A percentile compares a stretch with the other conserved stretches of the same genome.
Conservation (phyloP, 2,113 vertebrate species). For the Stigmatopora nigra region DNA sequence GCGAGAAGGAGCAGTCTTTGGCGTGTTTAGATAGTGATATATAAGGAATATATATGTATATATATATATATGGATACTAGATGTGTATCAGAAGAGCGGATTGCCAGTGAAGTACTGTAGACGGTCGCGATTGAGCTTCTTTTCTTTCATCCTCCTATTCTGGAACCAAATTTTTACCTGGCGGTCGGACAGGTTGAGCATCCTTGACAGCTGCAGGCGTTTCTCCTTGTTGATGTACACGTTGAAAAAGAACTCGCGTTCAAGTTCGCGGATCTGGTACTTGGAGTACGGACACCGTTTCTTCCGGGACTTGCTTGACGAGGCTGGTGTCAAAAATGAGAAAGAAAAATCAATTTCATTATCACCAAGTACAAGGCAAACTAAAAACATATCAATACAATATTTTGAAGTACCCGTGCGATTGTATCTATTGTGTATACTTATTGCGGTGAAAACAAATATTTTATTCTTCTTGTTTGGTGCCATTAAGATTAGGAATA, state of each 20-base stretch:
- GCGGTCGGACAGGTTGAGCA: conserved; percentile 95
- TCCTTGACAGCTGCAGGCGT: conserved; percentile 92
- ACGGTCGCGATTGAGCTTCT: conserved; percentile 97
- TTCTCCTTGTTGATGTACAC: conserved; percentile 99
- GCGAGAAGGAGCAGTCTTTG: conserved; percentile 24
- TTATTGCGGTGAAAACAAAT: too few relatives aligned
- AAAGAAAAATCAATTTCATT: background rate
- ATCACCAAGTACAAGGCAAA: too few relatives aligned
- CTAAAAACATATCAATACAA: too few relatives aligned
- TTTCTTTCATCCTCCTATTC: conserved; percentile 98
- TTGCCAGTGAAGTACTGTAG: conserved; percentile 98
- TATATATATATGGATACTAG: background rate
- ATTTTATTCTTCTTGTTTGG: too few relatives aligned
- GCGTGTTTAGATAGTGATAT: conserved; percentile 20
- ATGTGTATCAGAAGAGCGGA: conserved; percentile 83
- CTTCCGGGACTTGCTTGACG: conserved; percentile 88
- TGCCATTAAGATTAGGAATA: too few relatives aligned
- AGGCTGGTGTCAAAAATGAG: conserved; percentile 53
- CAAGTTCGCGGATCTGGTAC: conserved; percentile 99
- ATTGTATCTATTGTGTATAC: too few relatives aligned
- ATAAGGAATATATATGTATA: background rate
- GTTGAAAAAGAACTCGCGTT: conserved; percentile 99
- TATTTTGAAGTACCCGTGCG: too few relatives aligned
- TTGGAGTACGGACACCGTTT: conserved; percentile 97
- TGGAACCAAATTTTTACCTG: conserved; percentile 99